Percentiles rank a stretch among this genome's conserved stretches.
phyloP scores from a whole-genome alignment of 2,888 invertebrate genomes.

The Cephonodes hylas region DNA sequence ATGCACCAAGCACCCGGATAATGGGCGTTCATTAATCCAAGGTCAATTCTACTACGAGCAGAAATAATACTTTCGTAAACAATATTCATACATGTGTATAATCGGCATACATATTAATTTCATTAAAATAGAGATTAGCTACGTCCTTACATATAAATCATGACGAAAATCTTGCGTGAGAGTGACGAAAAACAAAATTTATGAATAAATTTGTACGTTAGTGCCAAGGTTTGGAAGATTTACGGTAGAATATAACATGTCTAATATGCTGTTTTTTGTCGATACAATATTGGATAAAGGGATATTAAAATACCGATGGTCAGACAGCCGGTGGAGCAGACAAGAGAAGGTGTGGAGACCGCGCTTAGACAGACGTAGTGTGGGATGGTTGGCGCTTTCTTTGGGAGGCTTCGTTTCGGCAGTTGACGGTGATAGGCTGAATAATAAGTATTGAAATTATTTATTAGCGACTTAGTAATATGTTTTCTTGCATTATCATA shows the following conservation, averaged over 20 bases:
- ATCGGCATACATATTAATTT: not conserved
- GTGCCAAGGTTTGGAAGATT: not conserved
- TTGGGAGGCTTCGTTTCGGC: too few species aligned
- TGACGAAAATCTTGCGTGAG: not conserved
- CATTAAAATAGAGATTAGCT: not conserved
- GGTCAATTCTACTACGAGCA: slow-evolving; percentile 9
- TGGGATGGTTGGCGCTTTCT: too few species aligned
- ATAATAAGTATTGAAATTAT: too few species aligned
- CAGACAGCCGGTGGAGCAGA: too few species aligned
- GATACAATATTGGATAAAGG: too few species aligned
- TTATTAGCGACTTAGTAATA: too few species aligned
- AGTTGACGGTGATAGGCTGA: too few species aligned
- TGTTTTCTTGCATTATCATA: too few species aligned
- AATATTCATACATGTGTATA: not conserved
- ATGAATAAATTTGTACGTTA: not conserved
- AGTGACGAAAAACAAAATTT: not conserved
- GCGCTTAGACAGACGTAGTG: too few species aligned
- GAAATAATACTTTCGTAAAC: not conserved
- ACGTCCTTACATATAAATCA: not conserved
- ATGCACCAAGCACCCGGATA: not conserved
- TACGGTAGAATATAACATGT: not conserved
- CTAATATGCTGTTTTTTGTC: not conserved
- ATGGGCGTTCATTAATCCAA: not conserved
- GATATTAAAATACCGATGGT: too few species aligned
- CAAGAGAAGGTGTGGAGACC: too few species aligned